Base-by-base conservation (phyloP, 2,797 vertebrate species). In the Acanthornis magna region DNA sequence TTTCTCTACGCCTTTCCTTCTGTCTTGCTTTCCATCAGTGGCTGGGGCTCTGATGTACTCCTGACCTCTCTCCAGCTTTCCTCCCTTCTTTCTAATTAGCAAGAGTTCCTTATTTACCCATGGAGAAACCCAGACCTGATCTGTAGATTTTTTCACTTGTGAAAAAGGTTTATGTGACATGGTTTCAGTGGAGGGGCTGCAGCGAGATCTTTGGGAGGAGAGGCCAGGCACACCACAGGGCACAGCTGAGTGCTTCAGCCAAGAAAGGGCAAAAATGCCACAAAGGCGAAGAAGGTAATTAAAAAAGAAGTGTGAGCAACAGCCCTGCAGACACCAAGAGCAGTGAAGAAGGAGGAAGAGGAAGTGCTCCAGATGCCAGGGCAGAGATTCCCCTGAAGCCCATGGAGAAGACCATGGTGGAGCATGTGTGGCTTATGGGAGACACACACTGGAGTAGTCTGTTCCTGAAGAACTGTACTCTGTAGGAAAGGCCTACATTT, bases 261-360 rank as follows among this genome's bases (percentile, higher is more conserved):
- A 53, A 55, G 23, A 50, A 65, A 65, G 4, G 11, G 22, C 10
- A n/a, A 60, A 88, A 47, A 36, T 32, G 29, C 27, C 23, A 91
- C 22, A 34, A 57, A 70, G 20, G 23, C 21, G 53, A 48, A 74
- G 38, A 48, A 34, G 10, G 7, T 68, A 72, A 62, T 18, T 11
- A 1, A 62, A 65, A 57, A 32, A 67, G 22, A 55, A 2, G 7
- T 40, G 10, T 50, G 27, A 54, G 51, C 54, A 50, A 29, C 16
- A 54, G 8, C 10, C 9, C 21, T 74, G 19, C 12, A 60, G 29
- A 22, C 11, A 43, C 13, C 0, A 0, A 45, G 20, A 13, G 23
- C 4, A 2, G 13, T 32, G 42, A 53, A 62, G n/a, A 26, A 62
- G 22, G 58, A 82, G 30, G n/a, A 68, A 27, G 11, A 38, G 25